phyloP scores from a whole-genome alignment of 1,140 invertebrate genomes.

The Tribolium castaneum region DNA sequence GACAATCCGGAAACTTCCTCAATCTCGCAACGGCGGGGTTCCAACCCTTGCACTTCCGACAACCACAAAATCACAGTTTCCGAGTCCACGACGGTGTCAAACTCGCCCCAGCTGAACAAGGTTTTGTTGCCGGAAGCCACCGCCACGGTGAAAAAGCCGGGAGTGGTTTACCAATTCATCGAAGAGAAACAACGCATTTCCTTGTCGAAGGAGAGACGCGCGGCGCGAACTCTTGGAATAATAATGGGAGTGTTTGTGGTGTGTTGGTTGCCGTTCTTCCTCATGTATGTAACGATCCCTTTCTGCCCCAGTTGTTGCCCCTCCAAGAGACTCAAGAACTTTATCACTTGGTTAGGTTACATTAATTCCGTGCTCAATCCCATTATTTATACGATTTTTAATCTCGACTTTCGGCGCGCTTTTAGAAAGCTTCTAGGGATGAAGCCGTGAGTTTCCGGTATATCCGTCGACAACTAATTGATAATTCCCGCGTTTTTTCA shows the following conservation, averaged over 20 bases:
- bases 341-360: slow-evolving; percentile 97
- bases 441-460: slow-evolving; percentile 48
- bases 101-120: slow-evolving; percentile 61
- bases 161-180: slow-evolving; percentile 87
- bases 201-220: slow-evolving; percentile 89
- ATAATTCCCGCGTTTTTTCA: slow-evolving; percentile 35
- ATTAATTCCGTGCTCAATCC: slow-evolving; percentile 98
- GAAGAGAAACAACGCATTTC: slow-evolving; percentile 95
- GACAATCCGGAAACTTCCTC: slow-evolving; percentile 67
- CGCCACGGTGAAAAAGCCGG: slow-evolving; percentile 64
- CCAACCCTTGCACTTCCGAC: slow-evolving; percentile 46
- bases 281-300: slow-evolving; percentile 92
- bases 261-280: slow-evolving; percentile 97
- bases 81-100: slow-evolving; percentile 45
- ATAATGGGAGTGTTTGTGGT: slow-evolving; percentile 96
- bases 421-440: slow-evolving; percentile 89
- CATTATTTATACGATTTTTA: slow-evolving; percentile 97
- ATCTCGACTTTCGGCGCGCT: slow-evolving; percentile 93
- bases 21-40: slow-evolving; percentile 54
- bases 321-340: slow-evolving; percentile 83
- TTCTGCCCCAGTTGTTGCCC: slow-evolving; percentile 86
- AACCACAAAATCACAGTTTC: slow-evolving; percentile 56
- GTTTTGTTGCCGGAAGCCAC: slow-evolving; percentile 54
- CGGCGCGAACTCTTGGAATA: slow-evolving; percentile 91
- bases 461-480: slow-evolving; percentile 38